A percentile compares a stretch with the other conserved stretches of the same genome.
These are phyloP conservation scores for Myrmophylax atrothorax DNA, from an alignment of 2,113 vertebrate species.

Conservation along the genomic window DNA sequence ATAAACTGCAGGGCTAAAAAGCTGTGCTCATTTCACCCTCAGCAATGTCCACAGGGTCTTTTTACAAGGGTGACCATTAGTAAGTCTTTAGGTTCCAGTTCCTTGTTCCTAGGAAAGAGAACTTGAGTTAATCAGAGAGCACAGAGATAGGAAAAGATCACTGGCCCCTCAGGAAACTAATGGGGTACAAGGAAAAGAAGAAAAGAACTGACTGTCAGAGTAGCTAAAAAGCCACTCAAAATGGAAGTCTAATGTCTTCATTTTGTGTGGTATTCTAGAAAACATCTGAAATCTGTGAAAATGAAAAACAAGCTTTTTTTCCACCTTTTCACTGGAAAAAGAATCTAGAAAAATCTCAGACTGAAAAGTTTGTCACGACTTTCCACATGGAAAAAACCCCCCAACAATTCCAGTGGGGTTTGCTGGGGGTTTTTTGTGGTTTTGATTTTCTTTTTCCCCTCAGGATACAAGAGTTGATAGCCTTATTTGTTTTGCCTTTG, in stretches of 20 bases:
- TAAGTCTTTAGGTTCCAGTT: background rate
- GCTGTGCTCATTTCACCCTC: background rate
- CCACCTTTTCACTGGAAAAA: background rate
- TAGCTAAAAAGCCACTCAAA: background rate
- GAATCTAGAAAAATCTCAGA: background rate
- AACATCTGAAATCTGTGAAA: background rate
- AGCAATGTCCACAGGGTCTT: accelerated
- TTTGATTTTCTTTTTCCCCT: background rate
- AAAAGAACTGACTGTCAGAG: background rate
- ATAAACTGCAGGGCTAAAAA: background rate
- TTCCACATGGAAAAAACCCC: background rate
- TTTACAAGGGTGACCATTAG: background rate
- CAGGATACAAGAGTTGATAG: background rate
- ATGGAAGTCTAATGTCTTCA: background rate
- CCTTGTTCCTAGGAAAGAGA: background rate
- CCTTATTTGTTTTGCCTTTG: background rate
- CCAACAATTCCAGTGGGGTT: background rate
- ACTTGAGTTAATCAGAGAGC: background rate
- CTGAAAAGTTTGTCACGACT: background rate
- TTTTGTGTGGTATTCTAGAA: background rate
- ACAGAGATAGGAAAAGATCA: background rate
- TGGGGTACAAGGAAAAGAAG: background rate
- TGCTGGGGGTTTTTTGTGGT: too few relatives aligned
- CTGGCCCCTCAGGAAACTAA: background rate
- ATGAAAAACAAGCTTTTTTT: background rate